Base-by-base conservation (phyloP, 2,888 invertebrate genomes). In the Drosophila ezoana region DNA sequence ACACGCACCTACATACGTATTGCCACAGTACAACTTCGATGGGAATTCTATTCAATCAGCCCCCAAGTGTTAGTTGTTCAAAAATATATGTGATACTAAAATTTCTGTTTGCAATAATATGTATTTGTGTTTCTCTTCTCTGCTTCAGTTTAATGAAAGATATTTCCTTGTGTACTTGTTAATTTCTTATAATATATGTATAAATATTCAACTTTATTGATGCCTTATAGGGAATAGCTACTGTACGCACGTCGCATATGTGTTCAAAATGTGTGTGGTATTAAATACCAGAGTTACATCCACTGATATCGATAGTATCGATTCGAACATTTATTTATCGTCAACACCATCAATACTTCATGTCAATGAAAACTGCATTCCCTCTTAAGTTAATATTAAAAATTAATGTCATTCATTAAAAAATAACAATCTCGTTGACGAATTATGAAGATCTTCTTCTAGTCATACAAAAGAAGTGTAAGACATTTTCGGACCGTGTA, bases 271-370 rank as follows among this genome's bases (percentile, higher is more conserved):
- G 14, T 47, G 40, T 73, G 54, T 59, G 32, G 57, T 32, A 37
- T 43, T 33, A 57, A 20, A 43, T 43, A 47, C 2, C 67, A 74
- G 75, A 28, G 58, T 13, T 67, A 74, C 38, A 41, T 10, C 3
- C 33, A 8, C 1, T 23, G 9, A 0, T 57, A 61, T 77, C 74
- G 74, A 74, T 77, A 67, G 32, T 49, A 43, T 23, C 13, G 33
- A 40, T 51, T 48, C 13, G 3, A 10, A 23, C 13, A n/a, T 66
- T 59, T 53, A 32, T 8, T 23, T 23, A 23, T 23, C 23, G 2
- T 51, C 41, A 33, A 11, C 49, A 44, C 35, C 20, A 16, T 56
- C 51, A 1, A 8, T 28, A 52, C 11, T 13, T 6, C 4, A n/a
- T 53, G 32, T n/a, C 37, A 41, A 58, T 23, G 48, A 14, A 16